phyloP scores from a whole-genome alignment of 1,140 invertebrate genomes.

The Ericerus pela region DNA sequence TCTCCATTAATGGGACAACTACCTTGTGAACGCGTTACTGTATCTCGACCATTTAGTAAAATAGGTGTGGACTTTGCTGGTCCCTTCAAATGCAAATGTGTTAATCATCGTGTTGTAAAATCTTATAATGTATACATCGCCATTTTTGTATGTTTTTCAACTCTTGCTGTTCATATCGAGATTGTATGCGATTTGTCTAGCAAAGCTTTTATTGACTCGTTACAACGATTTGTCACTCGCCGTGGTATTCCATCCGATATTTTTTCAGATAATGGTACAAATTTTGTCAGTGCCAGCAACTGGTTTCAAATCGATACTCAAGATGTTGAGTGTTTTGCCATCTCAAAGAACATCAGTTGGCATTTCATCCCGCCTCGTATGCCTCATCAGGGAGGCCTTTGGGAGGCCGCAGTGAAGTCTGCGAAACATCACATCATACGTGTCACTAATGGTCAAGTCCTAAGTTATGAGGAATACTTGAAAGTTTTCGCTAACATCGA shows the following conservation, averaged over 20 bases:
- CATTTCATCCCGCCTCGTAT: not conserved
- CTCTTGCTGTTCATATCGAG: slow-evolving; percentile 33
- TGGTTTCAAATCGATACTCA: not conserved
- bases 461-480: slow-evolving; percentile 27
- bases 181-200: slow-evolving; percentile 29
- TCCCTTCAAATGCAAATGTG: slow-evolving; percentile 26
- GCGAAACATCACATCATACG: slow-evolving; percentile 19
- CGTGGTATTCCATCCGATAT: slow-evolving; percentile 27
- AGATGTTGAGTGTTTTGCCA: not conserved
- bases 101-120: slow-evolving; percentile 14
- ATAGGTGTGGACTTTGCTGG: slow-evolving; percentile 31
- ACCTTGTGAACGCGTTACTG: slow-evolving; percentile 24
- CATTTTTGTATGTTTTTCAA: slow-evolving; percentile 33
- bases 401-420: slow-evolving; percentile 24
- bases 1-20: slow-evolving; percentile 27
- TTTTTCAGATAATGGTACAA: slow-evolving; percentile 28
- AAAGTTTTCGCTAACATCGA: slow-evolving; percentile 25
- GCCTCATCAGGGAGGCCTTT: slow-evolving; percentile 20
- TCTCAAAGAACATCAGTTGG: slow-evolving; percentile 5
- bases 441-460: slow-evolving; percentile 13
- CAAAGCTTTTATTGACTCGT: slow-evolving; percentile 29
- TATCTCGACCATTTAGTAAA: slow-evolving; percentile 24
- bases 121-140: slow-evolving; percentile 30
- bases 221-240: slow-evolving; percentile 30
- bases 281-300: slow-evolving; percentile 1